Conservation (phyloP, 2,888 invertebrate genomes). For the Campaea margaritaria region DNA sequence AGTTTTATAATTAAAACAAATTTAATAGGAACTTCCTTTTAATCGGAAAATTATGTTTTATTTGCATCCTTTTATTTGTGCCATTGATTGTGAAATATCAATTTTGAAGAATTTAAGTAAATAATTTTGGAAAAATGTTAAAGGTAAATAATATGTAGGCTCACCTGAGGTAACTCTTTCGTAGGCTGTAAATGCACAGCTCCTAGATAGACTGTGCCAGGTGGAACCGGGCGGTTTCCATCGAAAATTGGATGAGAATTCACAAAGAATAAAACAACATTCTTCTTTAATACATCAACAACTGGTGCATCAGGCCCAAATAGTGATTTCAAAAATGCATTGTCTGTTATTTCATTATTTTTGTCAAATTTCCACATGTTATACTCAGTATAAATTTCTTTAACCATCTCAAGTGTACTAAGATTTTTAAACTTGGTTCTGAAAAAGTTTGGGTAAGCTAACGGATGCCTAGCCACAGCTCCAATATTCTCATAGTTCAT, state of each 20-base stretch:
- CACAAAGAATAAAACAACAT: slow-evolving; percentile 51
- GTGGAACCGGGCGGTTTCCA: slow-evolving; percentile 54
- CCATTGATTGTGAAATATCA: no score
- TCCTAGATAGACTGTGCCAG: slow-evolving; percentile 50
- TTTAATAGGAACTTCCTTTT: no score
- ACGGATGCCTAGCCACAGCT: slow-evolving; percentile 46
- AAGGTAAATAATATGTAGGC: not conserved
- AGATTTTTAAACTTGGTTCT: slow-evolving; percentile 41
- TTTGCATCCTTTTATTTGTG: no score
- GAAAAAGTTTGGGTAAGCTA: slow-evolving; percentile 40
- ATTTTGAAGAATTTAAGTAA: no score
- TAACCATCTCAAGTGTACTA: slow-evolving; percentile 40
- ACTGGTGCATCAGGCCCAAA: slow-evolving; percentile 48
- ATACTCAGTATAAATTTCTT: slow-evolving; percentile 41
- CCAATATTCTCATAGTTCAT: slow-evolving; percentile 44
- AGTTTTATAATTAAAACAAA: no score
- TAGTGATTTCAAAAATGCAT: slow-evolving; percentile 40
- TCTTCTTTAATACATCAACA: slow-evolving; percentile 44
- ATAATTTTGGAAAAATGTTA: no score
- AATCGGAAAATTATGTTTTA: no score
- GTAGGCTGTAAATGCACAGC: slow-evolving; percentile 47
- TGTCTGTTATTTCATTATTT: slow-evolving; percentile 35
- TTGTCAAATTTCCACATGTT: slow-evolving; percentile 26
- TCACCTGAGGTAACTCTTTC: slow-evolving; percentile 51
- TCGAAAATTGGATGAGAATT: slow-evolving; percentile 50